A percentile compares a stretch with the other conserved stretches of the same genome.
These are phyloP conservation scores for Dendroctonus ponderosae DNA, from an alignment of 1,140 invertebrate species.

Conservation along the genomic window DNA sequence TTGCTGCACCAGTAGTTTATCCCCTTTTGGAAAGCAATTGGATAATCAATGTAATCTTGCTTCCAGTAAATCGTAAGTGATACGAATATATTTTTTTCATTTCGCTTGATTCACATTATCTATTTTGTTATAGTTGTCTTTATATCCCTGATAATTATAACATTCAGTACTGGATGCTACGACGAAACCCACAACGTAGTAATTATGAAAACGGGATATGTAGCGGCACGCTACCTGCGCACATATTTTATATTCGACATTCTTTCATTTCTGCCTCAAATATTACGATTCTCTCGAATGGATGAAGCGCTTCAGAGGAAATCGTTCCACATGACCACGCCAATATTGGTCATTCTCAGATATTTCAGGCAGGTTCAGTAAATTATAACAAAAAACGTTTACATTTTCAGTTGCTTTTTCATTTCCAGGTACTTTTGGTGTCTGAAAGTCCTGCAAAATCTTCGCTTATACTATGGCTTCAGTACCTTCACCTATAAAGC, in stretches of 20 bases:
- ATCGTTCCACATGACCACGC: neutral
- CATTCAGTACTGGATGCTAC: conserved; percentile 1
- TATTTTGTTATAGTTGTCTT: conserved; percentile 2
- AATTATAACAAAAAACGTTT: neutral
- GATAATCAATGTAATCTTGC: neutral
- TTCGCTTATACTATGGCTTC: conserved; percentile 10
- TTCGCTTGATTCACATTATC: neutral
- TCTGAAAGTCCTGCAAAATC: neutral
- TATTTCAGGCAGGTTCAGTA: neutral
- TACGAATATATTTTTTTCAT: neutral
- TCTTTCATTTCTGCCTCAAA: neutral
- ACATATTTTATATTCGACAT: conserved; percentile 8
- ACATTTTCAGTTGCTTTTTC: neutral
- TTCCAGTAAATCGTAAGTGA: conserved; percentile 12
- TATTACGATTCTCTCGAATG: neutral
- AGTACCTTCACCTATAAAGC: conserved; percentile 9
- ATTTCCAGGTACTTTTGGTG: conserved; percentile 8
- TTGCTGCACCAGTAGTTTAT: conserved; percentile 4
- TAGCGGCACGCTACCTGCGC: neutral
- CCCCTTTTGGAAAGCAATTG: neutral
- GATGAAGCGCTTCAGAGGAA: neutral
- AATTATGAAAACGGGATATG: neutral
- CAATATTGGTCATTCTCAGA: neutral
- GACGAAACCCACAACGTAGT: neutral
- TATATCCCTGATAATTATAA: neutral